Evolutionary conservation across 1,140 invertebrate genomes (phyloP), one percentile per base, ranked within the genome.

Genomic region (Charaxes varanes): DNA sequence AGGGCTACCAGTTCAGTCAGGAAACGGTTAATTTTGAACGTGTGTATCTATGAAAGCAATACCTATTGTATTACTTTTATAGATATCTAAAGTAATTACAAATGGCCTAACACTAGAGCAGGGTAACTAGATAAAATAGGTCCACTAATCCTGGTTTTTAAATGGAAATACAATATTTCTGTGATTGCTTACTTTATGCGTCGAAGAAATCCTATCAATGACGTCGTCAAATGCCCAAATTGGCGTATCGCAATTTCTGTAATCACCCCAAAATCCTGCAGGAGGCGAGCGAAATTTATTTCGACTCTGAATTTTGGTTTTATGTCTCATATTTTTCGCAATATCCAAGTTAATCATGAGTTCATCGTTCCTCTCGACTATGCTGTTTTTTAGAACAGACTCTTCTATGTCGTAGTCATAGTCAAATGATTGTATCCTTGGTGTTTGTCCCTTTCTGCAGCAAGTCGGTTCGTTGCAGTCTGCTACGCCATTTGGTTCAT

Each of bases 241-340:
- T 0, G 93, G 93, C 1, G 87, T 86, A 64, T 95, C 93, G 58
- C 93, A 95, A 32, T 86, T 65, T 17, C 90, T 86, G 53, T 92
- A 93, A 67, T 93, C 91, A 6, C 93, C 92, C 92, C 92, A 95
- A 54, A 81, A 89, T 0, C 93, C 93, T 12, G 93, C 93, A 0
- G 86, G 74, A n/a, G 85, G 27, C 0, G 49, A 27, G 11, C 53
- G 41, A 31, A 54, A 53, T 1, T 27, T 7, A 2, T 21, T 10
- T 19, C 23, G 32, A 45, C 12, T 41, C 38, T 22, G 45, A 40
- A n/a, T 27, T 41, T 11, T 23, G 33, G 23, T 28, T 31, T 57
- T 11, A 58, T 41, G 40, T 59, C 48, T 53, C 13, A 70, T 54
- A 11, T 45, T 34, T 1, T 41, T 22, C 11, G 48, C 64, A 11